Conservation (phyloP, 2,113 vertebrate genomes). For the Malurus cyaneus region DNA sequence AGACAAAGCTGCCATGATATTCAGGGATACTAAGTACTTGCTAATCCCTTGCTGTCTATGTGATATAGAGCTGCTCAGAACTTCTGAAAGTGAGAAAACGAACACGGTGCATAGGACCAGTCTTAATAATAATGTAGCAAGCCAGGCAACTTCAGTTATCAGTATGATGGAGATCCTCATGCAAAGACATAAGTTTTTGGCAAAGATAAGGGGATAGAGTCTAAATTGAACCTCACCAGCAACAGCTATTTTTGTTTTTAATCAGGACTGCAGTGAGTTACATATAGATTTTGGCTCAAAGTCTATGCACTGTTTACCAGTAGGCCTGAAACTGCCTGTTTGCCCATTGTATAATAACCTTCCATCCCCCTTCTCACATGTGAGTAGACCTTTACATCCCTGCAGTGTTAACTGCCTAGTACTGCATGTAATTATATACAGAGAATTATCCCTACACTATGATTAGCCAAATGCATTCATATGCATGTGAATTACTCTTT, state of each 20-base stretch:
- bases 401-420: constrained; percentile 60
- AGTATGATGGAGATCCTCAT: background rate
- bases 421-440: constrained; percentile 64
- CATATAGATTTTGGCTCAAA: background rate
- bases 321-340: constrained; percentile 42
- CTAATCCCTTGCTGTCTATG: background rate
- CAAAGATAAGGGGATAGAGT: background rate
- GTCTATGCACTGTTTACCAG: background rate
- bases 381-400: constrained; percentile 33
- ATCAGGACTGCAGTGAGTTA: background rate
- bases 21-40: background rate
- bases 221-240: background rate
- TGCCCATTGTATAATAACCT: constrained; percentile 22
- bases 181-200: background rate
- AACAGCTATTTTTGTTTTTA: background rate
- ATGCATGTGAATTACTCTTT: constrained; percentile 61
- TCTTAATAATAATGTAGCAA: background rate
- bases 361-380: background rate
- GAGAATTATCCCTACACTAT: constrained; percentile 60
- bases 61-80: background rate
- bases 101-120: background rate
- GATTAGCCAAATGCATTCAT: constrained; percentile 69
- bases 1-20: background rate
- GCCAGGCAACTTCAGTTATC: background rate
- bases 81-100: background rate